Percentiles rank a stretch among this genome's conserved stretches.
These are phyloP conservation scores for Parazoanthus swiftii DNA, from an alignment of 92 coral and sea anemone species.

Conservation along the genomic window DNA sequence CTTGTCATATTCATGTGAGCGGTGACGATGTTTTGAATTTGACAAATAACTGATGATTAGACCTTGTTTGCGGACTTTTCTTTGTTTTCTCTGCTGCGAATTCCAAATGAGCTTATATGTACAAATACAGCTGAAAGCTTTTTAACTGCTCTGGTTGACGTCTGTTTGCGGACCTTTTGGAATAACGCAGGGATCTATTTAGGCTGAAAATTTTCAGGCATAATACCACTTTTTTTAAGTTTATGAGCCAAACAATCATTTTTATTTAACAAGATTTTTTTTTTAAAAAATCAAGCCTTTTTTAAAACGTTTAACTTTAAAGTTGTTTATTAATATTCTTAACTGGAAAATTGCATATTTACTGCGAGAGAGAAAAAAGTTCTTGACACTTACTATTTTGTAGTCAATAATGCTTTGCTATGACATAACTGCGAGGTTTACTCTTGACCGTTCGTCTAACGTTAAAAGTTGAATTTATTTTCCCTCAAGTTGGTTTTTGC, in stretches of 20 bases:
- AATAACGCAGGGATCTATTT: not conserved
- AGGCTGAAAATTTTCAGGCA: not conserved
- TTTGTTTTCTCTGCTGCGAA: conserved; percentile 16
- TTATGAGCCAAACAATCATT: not conserved
- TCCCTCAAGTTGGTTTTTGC: not conserved
- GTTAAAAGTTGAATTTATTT: not conserved
- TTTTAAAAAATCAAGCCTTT: not conserved
- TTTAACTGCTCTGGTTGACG: conserved; percentile 12
- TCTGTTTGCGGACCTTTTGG: not conserved
- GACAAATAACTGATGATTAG: conserved; percentile 20
- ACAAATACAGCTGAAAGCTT: conserved; percentile 64
- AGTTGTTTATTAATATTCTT: not conserved
- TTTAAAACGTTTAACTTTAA: too few relatives aligned
- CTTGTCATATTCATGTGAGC: not conserved
- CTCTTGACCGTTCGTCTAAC: not conserved
- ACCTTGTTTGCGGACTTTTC: not conserved
- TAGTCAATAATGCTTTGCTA: not conserved
- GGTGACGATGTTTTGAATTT: conserved; percentile 16
- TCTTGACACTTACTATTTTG: not conserved
- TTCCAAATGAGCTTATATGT: conserved; percentile 45
- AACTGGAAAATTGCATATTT: not conserved
- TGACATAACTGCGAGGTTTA: not conserved
- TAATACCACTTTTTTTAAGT: not conserved
- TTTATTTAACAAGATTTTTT: not conserved
- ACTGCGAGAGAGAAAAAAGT: not conserved